These are phyloP conservation scores for Clostera curtula DNA, from an alignment of 2,888 invertebrate genomes.

Conservation along the genomic window DNA sequence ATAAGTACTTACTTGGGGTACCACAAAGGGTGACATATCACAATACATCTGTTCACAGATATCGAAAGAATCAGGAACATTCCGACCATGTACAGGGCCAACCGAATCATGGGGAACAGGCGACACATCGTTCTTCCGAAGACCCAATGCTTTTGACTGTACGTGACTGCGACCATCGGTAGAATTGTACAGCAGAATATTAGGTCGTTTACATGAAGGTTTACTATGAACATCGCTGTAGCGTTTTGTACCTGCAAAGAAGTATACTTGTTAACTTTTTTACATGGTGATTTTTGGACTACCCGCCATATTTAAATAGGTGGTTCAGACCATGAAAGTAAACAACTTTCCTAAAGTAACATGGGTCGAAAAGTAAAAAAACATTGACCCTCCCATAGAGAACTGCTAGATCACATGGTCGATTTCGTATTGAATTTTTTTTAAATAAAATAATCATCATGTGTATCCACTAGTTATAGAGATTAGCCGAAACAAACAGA, in stretches of 20 bases:
- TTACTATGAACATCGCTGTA: conserved; percentile 15
- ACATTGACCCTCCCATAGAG: too few relatives aligned
- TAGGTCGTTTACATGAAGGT: conserved; percentile 10
- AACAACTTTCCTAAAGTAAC: too few relatives aligned
- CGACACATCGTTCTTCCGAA: conserved; percentile 8
- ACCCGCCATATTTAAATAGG: too few relatives aligned
- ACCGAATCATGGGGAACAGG: conserved; percentile 7
- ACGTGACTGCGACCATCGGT: conserved; percentile 6
- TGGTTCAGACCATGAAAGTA: too few relatives aligned
- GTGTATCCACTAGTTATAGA: too few relatives aligned
- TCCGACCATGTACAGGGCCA: conserved; percentile 2
- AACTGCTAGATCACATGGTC: too few relatives aligned
- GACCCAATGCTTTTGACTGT: conserved; percentile 8
- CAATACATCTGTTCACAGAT: conserved; percentile 12
- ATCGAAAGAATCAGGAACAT: conserved; percentile 10
- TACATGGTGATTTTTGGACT: too few relatives aligned
- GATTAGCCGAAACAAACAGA: too few relatives aligned
- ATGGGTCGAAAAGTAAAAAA: too few relatives aligned
- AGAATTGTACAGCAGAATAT: conserved; percentile 7
- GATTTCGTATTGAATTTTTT: too few relatives aligned
- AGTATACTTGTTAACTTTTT: too few relatives aligned
- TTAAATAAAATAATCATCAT: too few relatives aligned
- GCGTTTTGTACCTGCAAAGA: conserved; percentile 14
- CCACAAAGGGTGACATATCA: conserved; percentile 11
- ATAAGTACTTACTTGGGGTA: conserved; percentile 13